Evolutionary conservation across 2,888 invertebrate species (phyloP).

Genomic region (Gastracanthus pulcherrimus): DNA sequence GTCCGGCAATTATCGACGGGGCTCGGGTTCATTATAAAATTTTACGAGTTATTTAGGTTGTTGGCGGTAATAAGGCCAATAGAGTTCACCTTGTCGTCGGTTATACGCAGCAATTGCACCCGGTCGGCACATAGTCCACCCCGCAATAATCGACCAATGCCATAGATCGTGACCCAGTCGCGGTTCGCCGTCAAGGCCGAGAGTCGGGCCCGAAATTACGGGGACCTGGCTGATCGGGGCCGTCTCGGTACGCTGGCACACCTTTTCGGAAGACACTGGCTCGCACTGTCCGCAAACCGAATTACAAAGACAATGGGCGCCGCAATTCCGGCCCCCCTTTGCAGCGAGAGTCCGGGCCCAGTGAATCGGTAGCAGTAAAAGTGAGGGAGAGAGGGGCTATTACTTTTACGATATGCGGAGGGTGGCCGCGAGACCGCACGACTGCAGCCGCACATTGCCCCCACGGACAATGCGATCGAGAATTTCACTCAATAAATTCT

Average conservation of each 20-base stretch:
- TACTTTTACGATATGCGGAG: conserved; percentile 11
- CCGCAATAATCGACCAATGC: conserved; percentile 18
- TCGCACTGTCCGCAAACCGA: background rate
- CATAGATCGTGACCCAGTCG: conserved; percentile 53
- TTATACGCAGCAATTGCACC: background rate
- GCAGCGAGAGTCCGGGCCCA: no score
- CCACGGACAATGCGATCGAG: conserved; percentile 34
- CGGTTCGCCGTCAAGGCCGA: conserved; percentile 31
- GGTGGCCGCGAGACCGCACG: conserved; percentile 43
- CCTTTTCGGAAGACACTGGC: no score
- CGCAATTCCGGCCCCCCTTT: background rate
- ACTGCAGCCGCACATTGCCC: conserved; percentile 37
- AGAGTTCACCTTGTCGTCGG: background rate
- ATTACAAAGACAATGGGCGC: background rate
- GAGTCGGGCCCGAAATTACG: background rate
- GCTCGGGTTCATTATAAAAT: background rate
- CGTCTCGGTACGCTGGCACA: background rate
- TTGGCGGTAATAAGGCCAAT: conserved; percentile 37
- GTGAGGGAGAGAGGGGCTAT: background rate
- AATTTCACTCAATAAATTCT: conserved; percentile 58
- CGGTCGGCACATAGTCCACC: background rate
- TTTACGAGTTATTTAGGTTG: conserved; percentile 51
- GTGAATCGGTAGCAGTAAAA: no score
- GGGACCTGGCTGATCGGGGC: background rate
- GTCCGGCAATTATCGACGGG: conserved; percentile 9